Base-by-base conservation (phyloP, 2,888 invertebrate genomes). In the Argyra leucocephala region DNA sequence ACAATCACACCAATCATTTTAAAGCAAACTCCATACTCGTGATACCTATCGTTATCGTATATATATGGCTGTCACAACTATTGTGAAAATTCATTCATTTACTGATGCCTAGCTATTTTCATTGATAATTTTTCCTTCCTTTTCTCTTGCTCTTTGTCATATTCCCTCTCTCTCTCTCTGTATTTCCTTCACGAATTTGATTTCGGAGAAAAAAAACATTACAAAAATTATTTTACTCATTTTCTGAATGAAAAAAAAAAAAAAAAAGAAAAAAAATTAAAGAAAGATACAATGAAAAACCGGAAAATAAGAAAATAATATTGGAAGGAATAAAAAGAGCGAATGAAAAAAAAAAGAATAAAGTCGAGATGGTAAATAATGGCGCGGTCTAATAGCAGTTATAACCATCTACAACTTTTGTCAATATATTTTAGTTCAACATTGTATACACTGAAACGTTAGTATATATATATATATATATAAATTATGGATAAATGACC, bases 401-500 rank as follows among this genome's bases (percentile, higher is more conserved):
- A 48, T 48, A 18, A 48, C 48, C 48, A 48, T 48, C 12, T 48
- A 48, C 48, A 48, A 31, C 7, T 31, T 31, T 31, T n/a, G n/a
- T n/a, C n/a, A n/a, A n/a, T 31, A 31, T 5, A 31, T 31, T 31
- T 7, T 31, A 7, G 10, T 10, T 31, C 5, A 7, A 31, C 31
- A 48, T 15, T 48, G 18, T 48, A 48, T 48, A 48, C 2, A 18
- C 48, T 15, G 9, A 18, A 18, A 26, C 7, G 12, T 37, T 9
- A 18, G n/a, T 48, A 48, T n/a, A 37, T 15, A 48, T 48, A 48
- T 18, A 2, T 48, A 48, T 18, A 48, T 48, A 48, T n/a, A 48
- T 48, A 48, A 18, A 48, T n/a, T 48, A 48, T 48, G 48, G 48
- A 48, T 48, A 48, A 48, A 48, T 48, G 48, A 48, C 48, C 48